Conservation (phyloP, 1,140 invertebrate genomes). For the Trichonephila clavata region DNA sequence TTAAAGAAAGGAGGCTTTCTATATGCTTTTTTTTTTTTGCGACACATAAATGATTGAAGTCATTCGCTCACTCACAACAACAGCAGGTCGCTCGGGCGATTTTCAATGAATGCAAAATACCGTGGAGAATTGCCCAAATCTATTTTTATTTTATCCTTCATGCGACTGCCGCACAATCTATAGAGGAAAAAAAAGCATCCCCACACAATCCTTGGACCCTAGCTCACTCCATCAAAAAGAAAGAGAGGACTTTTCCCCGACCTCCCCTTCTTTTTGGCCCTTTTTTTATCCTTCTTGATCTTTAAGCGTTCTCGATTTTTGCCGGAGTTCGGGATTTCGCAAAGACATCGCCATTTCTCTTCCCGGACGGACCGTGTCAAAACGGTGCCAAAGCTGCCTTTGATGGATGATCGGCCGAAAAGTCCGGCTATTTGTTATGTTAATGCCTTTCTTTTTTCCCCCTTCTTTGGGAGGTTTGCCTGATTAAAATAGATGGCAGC, state of each 20-base stretch:
- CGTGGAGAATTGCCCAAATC: constrained; percentile 58
- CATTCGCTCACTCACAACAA: constrained; percentile 46
- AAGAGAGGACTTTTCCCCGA: neutral
- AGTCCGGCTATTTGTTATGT: constrained; percentile 74
- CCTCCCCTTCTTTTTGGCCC: neutral
- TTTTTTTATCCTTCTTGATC: neutral
- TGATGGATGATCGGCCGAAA: constrained; percentile 58
- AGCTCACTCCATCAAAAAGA: constrained; percentile 65
- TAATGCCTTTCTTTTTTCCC: constrained; percentile 41
- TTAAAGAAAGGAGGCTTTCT: neutral
- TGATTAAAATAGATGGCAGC: constrained; percentile 71
- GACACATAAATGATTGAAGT: constrained; percentile 23
- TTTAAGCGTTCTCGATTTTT: constrained; percentile 71
- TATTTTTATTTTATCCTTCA: neutral
- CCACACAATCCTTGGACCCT: constrained; percentile 36
- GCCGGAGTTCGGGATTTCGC: constrained; percentile 64
- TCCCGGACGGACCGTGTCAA: constrained; percentile 67
- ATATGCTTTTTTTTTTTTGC: neutral
- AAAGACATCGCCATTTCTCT: constrained; percentile 55
- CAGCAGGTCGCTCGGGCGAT: constrained; percentile 5
- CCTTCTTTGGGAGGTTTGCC: neutral
- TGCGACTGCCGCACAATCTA: neutral
- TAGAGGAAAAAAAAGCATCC: constrained; percentile 6
- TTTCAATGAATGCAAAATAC: constrained; percentile 54
- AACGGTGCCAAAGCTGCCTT: constrained; percentile 65